Conservation (phyloP, 2,797 vertebrate species). For the Phrynocephalus vlangalii region DNA sequence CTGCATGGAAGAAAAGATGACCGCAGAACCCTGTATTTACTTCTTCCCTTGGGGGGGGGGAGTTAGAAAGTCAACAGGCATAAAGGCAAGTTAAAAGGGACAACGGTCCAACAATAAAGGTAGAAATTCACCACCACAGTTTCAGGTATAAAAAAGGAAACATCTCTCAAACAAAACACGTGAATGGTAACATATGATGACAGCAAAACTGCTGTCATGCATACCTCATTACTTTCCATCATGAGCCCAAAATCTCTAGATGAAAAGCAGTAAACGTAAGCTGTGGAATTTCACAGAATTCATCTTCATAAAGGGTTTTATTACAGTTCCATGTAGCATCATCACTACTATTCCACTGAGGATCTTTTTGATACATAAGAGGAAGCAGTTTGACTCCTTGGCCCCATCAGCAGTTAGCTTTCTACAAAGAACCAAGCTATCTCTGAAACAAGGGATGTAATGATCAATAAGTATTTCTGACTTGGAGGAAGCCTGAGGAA, state of each 20-base stretch:
- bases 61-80: not conserved
- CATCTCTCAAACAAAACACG: not conserved
- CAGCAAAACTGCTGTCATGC: too few relatives aligned
- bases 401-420: not conserved
- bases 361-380: not conserved
- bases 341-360: too few relatives aligned
- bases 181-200: not conserved
- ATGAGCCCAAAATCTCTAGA: not conserved
- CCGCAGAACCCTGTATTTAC: not conserved
- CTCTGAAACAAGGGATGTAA: not conserved
- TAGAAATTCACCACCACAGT: not conserved
- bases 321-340: not conserved
- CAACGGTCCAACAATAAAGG: not conserved
- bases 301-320: not conserved
- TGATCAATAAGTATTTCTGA: rapidly evolving
- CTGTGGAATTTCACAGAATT: not conserved
- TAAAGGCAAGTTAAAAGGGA: not conserved
- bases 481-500: not conserved
- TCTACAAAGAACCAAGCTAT: not conserved
- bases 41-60: too few relatives aligned
- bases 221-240: not conserved
- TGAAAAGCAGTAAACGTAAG: not conserved
- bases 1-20: not conserved
- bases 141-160: not conserved
- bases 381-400: not conserved